Conservation (phyloP, 1,140 invertebrate genomes). For the Zophobas morio region DNA sequence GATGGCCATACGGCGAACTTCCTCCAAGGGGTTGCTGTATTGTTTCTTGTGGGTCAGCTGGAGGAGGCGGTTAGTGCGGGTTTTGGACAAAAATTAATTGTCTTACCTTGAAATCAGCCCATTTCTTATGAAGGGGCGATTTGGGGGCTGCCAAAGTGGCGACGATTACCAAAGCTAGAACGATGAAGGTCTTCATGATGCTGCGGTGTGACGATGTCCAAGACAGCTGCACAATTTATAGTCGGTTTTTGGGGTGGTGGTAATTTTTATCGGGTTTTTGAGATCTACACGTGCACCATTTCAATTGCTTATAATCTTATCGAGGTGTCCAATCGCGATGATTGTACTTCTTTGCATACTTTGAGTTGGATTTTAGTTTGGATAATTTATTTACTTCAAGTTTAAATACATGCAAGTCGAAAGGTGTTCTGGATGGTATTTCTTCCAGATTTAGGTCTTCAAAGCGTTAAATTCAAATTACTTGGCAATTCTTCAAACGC, state of each 20-base stretch:
- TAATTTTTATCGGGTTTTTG: background rate
- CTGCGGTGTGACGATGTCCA: background rate
- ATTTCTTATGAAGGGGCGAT: background rate
- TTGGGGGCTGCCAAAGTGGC: constrained; percentile 7
- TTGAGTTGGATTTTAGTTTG: too few relatives aligned
- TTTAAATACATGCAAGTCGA: too few relatives aligned
- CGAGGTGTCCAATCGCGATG: background rate
- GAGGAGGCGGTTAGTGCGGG: too few relatives aligned
- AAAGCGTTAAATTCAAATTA: too few relatives aligned
- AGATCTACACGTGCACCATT: background rate
- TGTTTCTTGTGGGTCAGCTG: constrained; percentile 77
- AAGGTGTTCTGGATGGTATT: too few relatives aligned
- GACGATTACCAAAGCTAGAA: constrained; percentile 6
- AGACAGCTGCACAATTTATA: background rate
- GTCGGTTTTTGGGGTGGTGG: background rate
- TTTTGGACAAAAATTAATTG: too few relatives aligned
- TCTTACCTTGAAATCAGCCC: constrained; percentile 15
- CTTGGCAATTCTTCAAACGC: too few relatives aligned
- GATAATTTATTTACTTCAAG: too few relatives aligned
- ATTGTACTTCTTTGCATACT: too few relatives aligned
- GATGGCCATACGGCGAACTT: constrained; percentile 78
- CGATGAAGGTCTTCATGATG: constrained; percentile 26
- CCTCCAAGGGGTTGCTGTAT: constrained; percentile 80
- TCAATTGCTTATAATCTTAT: background rate
- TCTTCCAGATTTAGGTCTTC: too few relatives aligned